phyloP scores from a whole-genome alignment of 1,140 invertebrate species.

The Heliothis virescens region DNA sequence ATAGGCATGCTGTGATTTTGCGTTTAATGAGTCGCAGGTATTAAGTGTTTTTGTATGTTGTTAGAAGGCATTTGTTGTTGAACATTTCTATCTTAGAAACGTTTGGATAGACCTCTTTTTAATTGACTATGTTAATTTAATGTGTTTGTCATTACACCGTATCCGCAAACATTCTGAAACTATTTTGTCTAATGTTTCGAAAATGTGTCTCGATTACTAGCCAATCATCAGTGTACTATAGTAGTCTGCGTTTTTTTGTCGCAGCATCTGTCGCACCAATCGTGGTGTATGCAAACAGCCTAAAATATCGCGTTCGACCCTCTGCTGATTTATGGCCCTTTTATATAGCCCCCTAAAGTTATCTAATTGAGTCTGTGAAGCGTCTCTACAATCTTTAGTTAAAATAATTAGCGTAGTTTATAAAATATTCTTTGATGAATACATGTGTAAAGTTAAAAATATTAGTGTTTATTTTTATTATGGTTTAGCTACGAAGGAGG shows the following conservation, averaged over 20 bases:
- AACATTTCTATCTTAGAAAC: too few relatives aligned
- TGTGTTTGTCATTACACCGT: too few relatives aligned
- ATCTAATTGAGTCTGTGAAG: slow-evolving; percentile 75
- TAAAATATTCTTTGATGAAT: slow-evolving; percentile 60
- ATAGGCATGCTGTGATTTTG: slow-evolving; percentile 22
- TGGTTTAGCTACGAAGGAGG: not conserved
- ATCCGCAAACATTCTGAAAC: too few relatives aligned
- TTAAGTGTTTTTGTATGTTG: not conserved
- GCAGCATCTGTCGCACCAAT: not conserved
- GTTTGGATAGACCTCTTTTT: too few relatives aligned
- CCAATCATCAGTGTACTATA: not conserved
- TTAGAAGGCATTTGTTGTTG: not conserved
- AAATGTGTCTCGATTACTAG: not conserved
- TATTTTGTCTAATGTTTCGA: too few relatives aligned
- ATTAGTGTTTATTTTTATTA: slow-evolving; percentile 34
- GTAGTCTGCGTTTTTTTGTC: not conserved
- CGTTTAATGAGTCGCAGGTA: slow-evolving; percentile 37
- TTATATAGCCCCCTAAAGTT: slow-evolving; percentile 81
- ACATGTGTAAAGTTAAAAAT: slow-evolving; percentile 27
- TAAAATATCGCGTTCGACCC: slow-evolving; percentile 73
- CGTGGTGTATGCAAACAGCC: slow-evolving; percentile 52
- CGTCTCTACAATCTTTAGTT: slow-evolving; percentile 72
- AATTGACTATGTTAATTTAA: too few relatives aligned
- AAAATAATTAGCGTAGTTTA: slow-evolving; percentile 76
- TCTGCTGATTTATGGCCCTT: slow-evolving; percentile 79